These are phyloP conservation scores for Ischnura elegans DNA, from an alignment of 2,888 invertebrate species.

Conservation along the genomic window DNA sequence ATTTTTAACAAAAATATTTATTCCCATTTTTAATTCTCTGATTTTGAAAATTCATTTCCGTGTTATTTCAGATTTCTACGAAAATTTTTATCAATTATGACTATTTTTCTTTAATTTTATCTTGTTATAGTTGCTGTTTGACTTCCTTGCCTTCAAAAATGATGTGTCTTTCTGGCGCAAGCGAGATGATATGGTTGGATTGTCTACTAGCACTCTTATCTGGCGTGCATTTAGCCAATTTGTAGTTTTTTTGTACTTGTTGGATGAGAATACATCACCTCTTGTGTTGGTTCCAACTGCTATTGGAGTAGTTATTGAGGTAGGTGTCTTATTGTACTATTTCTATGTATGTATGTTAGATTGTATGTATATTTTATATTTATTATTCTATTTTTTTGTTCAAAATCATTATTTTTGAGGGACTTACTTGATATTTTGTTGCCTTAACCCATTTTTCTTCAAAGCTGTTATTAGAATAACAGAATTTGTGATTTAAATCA, in stretches of 20 bases:
- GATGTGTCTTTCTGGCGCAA: constrained; percentile 97
- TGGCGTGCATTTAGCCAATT: constrained; percentile 97
- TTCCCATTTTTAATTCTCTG: neutral
- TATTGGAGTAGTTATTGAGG: constrained; percentile 94
- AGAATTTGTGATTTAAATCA: too few relatives aligned
- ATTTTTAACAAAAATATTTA: too few relatives aligned
- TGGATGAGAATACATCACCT: constrained; percentile 95
- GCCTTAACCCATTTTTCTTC: too few relatives aligned
- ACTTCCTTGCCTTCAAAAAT: constrained; percentile 98
- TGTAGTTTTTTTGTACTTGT: constrained; percentile 93
- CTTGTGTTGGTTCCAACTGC: constrained; percentile 93
- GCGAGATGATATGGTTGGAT: constrained; percentile 91
- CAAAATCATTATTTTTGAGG: too few relatives aligned
- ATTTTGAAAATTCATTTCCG: neutral
- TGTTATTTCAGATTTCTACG: too few relatives aligned
- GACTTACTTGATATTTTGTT: too few relatives aligned
- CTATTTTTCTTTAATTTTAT: neutral
- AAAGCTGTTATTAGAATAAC: too few relatives aligned
- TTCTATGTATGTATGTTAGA: too few relatives aligned
- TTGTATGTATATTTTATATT: too few relatives aligned
- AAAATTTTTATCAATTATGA: too few relatives aligned
- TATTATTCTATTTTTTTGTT: too few relatives aligned
- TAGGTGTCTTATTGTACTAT: constrained; percentile 75
- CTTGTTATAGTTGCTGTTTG: constrained; percentile 91
- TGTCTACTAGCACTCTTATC: constrained; percentile 92